Percentiles rank a stretch among this genome's conserved stretches.
These are phyloP conservation scores for Trichosurus vulpecula DNA, from an alignment of 2,797 vertebrate genomes.

Conservation along the genomic window DNA sequence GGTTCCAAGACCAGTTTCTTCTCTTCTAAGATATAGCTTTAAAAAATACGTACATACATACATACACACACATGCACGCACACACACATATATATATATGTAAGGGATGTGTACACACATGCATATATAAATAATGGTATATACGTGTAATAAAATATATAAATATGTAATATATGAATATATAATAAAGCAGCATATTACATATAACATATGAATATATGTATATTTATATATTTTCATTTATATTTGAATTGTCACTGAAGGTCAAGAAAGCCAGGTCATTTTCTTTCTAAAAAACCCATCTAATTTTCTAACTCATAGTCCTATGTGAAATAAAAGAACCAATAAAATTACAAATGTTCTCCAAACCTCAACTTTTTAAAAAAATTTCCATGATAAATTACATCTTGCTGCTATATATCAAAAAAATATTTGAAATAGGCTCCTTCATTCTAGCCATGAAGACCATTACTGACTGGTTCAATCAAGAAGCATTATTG, in stretches of 20 bases:
- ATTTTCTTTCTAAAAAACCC: background rate
- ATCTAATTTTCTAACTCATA: background rate
- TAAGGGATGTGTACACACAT: too few relatives aligned
- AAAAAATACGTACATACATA: too few relatives aligned
- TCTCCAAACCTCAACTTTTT: background rate
- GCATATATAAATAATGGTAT: too few relatives aligned
- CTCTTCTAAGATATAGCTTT: background rate
- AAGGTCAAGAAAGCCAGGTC: background rate
- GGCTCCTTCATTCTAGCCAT: background rate
- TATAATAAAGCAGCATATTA: too few relatives aligned
- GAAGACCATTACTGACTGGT: background rate
- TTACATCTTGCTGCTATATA: background rate
- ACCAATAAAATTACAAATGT: constrained; percentile 5
- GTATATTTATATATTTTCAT: background rate
- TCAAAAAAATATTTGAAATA: background rate
- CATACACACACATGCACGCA: too few relatives aligned
- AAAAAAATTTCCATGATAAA: background rate
- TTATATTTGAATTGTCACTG: constrained; percentile 9
- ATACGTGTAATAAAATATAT: too few relatives aligned
- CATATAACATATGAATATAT: background rate
- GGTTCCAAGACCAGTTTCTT: too few relatives aligned
- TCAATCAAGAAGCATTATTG: background rate
- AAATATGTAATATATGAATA: too few relatives aligned
- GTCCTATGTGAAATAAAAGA: background rate
- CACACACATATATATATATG: too few relatives aligned